Evolutionary conservation across 2,888 invertebrate species (phyloP).

Genomic region (Xylota segnis): DNA sequence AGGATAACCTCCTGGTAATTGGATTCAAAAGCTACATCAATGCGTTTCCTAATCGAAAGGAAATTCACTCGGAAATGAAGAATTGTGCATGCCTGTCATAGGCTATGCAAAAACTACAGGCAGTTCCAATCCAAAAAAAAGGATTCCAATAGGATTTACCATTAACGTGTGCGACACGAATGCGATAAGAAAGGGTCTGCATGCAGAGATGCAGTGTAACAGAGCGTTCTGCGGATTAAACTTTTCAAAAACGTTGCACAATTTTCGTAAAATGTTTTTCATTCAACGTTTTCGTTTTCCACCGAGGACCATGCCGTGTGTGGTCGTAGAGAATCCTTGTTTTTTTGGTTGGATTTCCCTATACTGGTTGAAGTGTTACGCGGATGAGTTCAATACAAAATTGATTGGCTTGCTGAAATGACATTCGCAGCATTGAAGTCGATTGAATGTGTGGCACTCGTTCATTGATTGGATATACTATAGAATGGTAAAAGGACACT

Average conservation of each 20-base stretch:
- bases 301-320: neutral
- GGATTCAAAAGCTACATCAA: neutral
- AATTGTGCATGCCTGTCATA: neutral
- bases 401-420: neutral
- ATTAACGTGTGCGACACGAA: neutral
- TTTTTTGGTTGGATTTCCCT: neutral
- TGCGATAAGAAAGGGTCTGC: conserved; percentile 8
- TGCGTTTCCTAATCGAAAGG: conserved; percentile 19
- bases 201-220: neutral
- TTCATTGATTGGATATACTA: too few species aligned
- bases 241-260: neutral
- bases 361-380: neutral
- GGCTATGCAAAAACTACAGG: neutral
- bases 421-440: neutral
- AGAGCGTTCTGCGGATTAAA: neutral
- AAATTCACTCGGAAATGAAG: conserved; percentile 13
- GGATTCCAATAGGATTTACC: neutral
- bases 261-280: neutral
- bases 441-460: neutral
- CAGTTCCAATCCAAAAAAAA: neutral
- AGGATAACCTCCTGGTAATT: neutral
- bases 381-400: neutral
- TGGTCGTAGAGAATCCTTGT: neutral
- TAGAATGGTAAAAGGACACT: too few species aligned
- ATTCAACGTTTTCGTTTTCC: neutral